These are phyloP conservation scores for Aphis craccivora DNA, from an alignment of 1,140 invertebrate species.

Conservation along the genomic window DNA sequence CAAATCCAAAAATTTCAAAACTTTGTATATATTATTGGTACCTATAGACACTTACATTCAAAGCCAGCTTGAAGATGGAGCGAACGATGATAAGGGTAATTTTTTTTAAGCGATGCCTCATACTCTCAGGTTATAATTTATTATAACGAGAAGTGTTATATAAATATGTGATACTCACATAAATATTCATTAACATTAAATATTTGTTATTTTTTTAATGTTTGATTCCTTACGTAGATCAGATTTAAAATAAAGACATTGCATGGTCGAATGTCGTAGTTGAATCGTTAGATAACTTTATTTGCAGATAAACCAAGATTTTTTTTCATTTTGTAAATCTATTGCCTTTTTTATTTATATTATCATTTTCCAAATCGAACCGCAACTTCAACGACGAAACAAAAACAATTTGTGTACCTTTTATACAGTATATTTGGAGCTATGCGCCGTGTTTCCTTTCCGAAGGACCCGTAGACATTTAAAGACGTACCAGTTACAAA, in stretches of 20 bases:
- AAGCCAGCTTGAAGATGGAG: too few relatives aligned
- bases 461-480: neutral
- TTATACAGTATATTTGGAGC: neutral
- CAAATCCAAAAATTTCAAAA: neutral
- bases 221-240: neutral
- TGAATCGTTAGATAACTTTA: neutral
- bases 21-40: neutral
- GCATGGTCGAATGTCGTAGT: neutral
- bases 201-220: too few relatives aligned
- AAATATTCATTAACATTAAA: neutral
- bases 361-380: neutral
- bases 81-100: too few relatives aligned
- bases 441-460: neutral
- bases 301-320: neutral
- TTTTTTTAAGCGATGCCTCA: too few relatives aligned
- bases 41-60: too few relatives aligned
- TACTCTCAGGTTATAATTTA: too few relatives aligned
- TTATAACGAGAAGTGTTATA: too few relatives aligned
- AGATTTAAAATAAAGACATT: neutral
- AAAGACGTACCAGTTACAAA: too few relatives aligned
- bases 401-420: neutral
- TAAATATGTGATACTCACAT: too few relatives aligned
- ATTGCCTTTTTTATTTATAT: neutral
- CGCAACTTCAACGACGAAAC: neutral
- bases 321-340: neutral